Evolutionary conservation across 2,888 invertebrate species (phyloP).

Genomic region (Yponomeuta sedellus): DNA sequence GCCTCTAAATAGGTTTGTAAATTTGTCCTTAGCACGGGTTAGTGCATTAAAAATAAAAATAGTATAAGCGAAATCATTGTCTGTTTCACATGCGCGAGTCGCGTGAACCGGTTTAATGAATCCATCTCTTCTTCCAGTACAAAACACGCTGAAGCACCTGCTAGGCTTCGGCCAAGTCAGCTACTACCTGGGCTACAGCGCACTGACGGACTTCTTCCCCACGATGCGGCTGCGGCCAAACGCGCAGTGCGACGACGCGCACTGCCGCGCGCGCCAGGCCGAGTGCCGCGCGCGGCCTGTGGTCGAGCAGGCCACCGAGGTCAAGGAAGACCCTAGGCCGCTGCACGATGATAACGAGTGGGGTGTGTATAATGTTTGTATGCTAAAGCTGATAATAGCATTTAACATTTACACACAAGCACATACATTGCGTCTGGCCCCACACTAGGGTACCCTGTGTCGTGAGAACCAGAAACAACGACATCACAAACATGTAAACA

Average conservation of each 20-base stretch:
- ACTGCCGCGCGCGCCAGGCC: slow-evolving; percentile 82
- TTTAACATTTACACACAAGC: too few relatives aligned
- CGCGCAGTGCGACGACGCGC: slow-evolving; percentile 89
- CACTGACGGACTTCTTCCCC: slow-evolving; percentile 97
- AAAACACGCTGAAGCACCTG: slow-evolving; percentile 87
- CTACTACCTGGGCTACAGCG: slow-evolving; percentile 97
- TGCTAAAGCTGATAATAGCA: slow-evolving; percentile 57
- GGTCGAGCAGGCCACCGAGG: slow-evolving; percentile 70
- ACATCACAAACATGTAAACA: too few relatives aligned
- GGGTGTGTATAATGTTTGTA: slow-evolving; percentile 75
- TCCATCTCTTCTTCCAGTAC: slow-evolving; percentile 71
- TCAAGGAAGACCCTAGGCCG: slow-evolving; percentile 74
- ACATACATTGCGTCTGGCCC: too few relatives aligned
- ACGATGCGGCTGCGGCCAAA: slow-evolving; percentile 93
- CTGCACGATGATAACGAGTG: slow-evolving; percentile 94
- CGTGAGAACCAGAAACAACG: too few relatives aligned
- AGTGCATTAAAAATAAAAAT: too few relatives aligned
- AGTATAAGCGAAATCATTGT: too few relatives aligned
- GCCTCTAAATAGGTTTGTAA: too few relatives aligned
- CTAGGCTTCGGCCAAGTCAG: slow-evolving; percentile 94
- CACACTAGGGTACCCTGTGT: too few relatives aligned
- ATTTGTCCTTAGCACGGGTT: too few relatives aligned
- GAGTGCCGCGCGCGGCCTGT: slow-evolving; percentile 77
- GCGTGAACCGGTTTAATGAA: too few relatives aligned
- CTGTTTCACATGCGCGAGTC: too few relatives aligned